Evolutionary conservation across 2,888 invertebrate species (phyloP), one percentile per base, ranked within the genome.

Genomic region (Ochropleura leucogaster): DNA sequence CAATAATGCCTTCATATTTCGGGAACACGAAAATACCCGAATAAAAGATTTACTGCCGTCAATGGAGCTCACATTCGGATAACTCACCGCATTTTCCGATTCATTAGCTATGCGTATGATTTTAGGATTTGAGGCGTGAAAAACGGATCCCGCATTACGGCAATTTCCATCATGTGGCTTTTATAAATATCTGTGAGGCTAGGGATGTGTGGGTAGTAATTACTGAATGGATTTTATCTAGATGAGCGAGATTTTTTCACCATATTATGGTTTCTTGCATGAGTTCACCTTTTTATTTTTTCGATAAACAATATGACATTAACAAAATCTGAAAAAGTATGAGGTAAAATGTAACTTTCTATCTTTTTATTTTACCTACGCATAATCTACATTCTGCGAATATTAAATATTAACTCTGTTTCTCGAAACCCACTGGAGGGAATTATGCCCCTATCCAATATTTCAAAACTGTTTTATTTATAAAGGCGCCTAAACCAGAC

Each of bases 31-130:
- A 72, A 74, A 71, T 66, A 71, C 18, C n/a, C n/a, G 71, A 66
- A 79, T 80, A 75, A 77, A 82, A 84, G 66, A 74, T 81, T 80
- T 71, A 63, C 70, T 9, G 51, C 44, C 69, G 55, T 79, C 83
- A 85, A 73, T 72, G 59, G 59, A 75, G 74, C 59, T 72, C 72
- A 71, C 60, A 72, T 74, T 67, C 46, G 30, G 59, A 73, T 82
- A 83, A 85, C 74, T 82, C 73, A 10, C 0, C 59, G 30, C 73
- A 74, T 83, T 80, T 78, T 80, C 76, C 76, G 74, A 71, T 74
- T 84, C 83, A 84, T 84, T 84, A 77, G 65, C n/a, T 72, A 78
- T 74, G 69, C 85, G 80, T 77, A 72, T 71, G 67, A 77, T 75
- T 81, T 78, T 67, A 77, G 74, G 63, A 77, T 77, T 66, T 65